Conservation (phyloP, 1,140 invertebrate genomes). For the Bombus difficillimus region DNA sequence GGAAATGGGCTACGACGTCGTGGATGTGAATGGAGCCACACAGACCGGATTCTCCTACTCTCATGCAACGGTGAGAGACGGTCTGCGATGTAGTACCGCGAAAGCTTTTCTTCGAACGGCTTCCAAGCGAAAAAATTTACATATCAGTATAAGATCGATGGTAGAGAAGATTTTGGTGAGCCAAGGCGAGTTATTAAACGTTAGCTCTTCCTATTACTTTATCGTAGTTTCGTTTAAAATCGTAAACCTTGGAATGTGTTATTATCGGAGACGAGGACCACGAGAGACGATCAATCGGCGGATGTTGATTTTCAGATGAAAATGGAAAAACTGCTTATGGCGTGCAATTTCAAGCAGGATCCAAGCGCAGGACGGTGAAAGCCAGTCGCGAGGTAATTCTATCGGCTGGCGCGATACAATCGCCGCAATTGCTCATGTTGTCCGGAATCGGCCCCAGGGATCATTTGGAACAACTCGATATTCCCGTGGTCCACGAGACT, state of each 20-base stretch:
- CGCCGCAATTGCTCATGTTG: constrained; percentile 92
- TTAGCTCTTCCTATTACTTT: too few species aligned
- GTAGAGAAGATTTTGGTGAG: constrained; percentile 87
- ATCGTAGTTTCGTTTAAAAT: too few species aligned
- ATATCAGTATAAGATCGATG: constrained; percentile 84
- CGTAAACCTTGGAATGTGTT: too few species aligned
- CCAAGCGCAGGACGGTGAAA: constrained; percentile 79
- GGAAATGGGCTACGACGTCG: constrained; percentile 87
- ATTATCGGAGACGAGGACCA: too few species aligned
- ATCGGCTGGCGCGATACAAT: constrained; percentile 87
- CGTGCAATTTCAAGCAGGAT: constrained; percentile 85
- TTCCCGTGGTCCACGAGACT: constrained; percentile 82
- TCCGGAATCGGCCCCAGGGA: constrained; percentile 88
- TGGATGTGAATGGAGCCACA: constrained; percentile 89
- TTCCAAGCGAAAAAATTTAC: constrained; percentile 88
- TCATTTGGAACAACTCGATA: constrained; percentile 84
- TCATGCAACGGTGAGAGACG: constrained; percentile 91
- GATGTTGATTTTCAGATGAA: constrained; percentile 1
- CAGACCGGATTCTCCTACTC: constrained; percentile 89
- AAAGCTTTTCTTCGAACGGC: constrained; percentile 91
- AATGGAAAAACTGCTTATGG: constrained; percentile 84
- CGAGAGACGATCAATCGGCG: not conserved
- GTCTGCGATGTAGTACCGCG: constrained; percentile 91
- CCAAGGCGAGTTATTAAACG: constrained; percentile 52
- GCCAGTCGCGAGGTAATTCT: constrained; percentile 88